These are phyloP conservation scores for Scolopax bukidnonensis DNA, from an alignment of 2,797 vertebrate genomes.

Conservation along the genomic window DNA sequence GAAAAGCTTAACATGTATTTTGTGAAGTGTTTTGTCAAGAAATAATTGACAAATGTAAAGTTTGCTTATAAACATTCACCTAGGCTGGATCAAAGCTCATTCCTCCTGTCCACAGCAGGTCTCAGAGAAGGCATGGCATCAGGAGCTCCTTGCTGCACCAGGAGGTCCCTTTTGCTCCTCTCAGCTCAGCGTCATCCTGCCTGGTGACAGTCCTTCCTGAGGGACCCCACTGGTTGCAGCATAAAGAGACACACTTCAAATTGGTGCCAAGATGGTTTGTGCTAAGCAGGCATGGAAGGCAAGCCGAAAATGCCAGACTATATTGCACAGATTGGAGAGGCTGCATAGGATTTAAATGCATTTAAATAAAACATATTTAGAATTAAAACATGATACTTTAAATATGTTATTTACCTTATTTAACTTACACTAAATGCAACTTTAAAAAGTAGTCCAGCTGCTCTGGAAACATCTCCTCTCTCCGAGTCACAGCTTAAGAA, in stretches of 20 bases:
- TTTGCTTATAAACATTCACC: background rate
- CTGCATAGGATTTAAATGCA: background rate
- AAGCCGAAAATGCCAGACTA: background rate
- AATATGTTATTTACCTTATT: background rate
- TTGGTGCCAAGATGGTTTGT: background rate
- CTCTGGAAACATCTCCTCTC: background rate
- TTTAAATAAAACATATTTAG: background rate
- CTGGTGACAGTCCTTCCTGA: background rate
- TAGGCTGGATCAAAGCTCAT: background rate
- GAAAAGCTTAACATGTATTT: background rate
- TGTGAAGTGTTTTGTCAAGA: background rate
- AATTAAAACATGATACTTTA: background rate
- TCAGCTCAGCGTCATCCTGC: too few species aligned
- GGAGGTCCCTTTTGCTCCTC: accelerated
- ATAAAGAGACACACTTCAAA: background rate
- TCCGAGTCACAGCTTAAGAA: background rate
- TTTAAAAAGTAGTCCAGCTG: background rate
- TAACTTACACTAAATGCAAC: background rate
- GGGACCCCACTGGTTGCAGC: background rate
- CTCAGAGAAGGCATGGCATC: background rate
- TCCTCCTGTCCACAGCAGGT: too few species aligned
- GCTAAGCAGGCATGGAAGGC: background rate
- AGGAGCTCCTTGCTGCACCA: background rate
- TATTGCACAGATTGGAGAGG: background rate
- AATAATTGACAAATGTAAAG: background rate